phyloP scores from a whole-genome alignment of 1,140 invertebrate species.

The Sweltsa coloradensis region DNA sequence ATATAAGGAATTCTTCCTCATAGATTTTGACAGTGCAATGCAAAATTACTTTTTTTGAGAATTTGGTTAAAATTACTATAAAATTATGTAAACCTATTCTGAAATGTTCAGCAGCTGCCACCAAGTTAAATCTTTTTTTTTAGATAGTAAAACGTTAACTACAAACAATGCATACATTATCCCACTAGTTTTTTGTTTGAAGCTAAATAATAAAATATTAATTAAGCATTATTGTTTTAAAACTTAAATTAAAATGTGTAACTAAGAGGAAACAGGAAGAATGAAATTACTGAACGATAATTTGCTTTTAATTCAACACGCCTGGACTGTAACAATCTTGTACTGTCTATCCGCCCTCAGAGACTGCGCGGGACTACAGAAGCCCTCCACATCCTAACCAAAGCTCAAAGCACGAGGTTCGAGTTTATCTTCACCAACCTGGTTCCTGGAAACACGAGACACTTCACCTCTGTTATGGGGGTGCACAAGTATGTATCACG shows the following conservation, averaged over 20 bases:
- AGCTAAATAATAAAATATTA: background rate
- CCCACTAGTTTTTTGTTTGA: no score
- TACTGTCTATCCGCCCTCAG: constrained; percentile 31
- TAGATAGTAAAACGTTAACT: no score
- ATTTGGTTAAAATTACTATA: no score
- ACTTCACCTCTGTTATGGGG: constrained; percentile 85
- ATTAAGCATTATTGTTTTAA: background rate
- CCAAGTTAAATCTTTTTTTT: no score
- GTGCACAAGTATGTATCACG: constrained; percentile 53
- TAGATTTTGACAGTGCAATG: no score
- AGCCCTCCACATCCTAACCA: constrained; percentile 79
- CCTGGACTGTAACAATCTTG: constrained; percentile 8
- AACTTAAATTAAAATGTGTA: background rate
- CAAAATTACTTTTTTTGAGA: no score
- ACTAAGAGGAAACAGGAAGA: background rate
- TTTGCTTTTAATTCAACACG: constrained; percentile 12
- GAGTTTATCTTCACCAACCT: constrained; percentile 97
- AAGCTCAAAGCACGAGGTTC: constrained; percentile 71
- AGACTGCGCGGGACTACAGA: constrained; percentile 74
- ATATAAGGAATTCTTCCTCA: no score
- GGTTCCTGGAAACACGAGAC: constrained; percentile 62
- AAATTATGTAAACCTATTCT: no score
- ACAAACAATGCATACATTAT: no score
- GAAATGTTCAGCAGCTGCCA: no score
- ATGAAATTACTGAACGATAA: background rate